Conservation (phyloP, 2,888 invertebrate species). For the Mimachlamys varia region DNA sequence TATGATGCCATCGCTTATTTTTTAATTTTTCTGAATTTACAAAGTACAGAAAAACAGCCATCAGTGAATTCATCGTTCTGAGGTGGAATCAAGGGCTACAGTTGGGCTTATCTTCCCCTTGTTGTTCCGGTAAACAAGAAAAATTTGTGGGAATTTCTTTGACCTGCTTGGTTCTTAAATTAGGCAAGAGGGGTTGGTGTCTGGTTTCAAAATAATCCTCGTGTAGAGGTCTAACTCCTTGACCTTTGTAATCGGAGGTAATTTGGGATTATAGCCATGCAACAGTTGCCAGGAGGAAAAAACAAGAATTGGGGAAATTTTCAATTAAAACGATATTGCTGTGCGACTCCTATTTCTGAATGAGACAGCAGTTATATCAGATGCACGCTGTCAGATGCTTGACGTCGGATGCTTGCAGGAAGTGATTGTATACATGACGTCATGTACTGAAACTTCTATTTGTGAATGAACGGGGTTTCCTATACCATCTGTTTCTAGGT, state of each 20-base stretch:
- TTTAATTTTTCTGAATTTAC: neutral
- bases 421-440: neutral
- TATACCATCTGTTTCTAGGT: neutral
- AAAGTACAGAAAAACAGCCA: no score
- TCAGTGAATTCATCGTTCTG: neutral
- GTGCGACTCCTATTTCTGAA: neutral
- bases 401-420: neutral
- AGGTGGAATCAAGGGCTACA: neutral
- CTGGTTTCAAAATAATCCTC: neutral
- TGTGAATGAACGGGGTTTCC: neutral
- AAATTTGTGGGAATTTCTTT: neutral
- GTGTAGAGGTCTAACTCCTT: neutral
- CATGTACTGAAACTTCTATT: neutral
- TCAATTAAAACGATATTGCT: no score
- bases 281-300: neutral
- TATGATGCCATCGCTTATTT: neutral
- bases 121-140: neutral
- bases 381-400: neutral
- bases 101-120: neutral
- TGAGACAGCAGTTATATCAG: neutral
- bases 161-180: conserved; percentile 21
- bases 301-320: neutral
- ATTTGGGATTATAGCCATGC: neutral
- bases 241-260: neutral
- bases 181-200: neutral